Conservation (phyloP, 1,140 invertebrate species). For the Rhizoglyphus robini region DNA sequence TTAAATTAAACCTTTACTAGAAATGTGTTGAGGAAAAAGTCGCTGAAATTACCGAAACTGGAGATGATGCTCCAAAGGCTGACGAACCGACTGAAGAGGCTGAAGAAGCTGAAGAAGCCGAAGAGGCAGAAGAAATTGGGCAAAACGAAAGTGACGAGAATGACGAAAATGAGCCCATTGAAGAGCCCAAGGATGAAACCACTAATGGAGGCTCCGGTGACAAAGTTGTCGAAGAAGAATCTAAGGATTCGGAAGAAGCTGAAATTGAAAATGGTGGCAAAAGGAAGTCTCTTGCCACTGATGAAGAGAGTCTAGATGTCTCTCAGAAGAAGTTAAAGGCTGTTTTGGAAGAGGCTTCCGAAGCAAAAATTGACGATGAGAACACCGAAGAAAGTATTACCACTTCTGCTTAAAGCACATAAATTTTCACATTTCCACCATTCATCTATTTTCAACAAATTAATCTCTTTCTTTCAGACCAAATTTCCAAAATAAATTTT, state of each 20-base stretch:
- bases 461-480: neutral
- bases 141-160: neutral
- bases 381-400: neutral
- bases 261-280: conserved; percentile 1
- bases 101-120: neutral
- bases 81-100: neutral
- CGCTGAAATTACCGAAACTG: neutral
- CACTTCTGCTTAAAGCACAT: neutral
- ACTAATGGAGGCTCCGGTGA: neutral
- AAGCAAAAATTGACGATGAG: neutral
- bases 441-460: neutral
- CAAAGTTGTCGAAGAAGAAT: neutral
- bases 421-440: neutral
- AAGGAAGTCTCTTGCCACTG: neutral
- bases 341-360: neutral
- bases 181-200: neutral
- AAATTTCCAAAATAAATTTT: neutral
- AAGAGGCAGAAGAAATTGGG: too few species aligned
- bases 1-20: neutral
- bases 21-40: neutral
- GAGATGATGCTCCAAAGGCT: neutral
- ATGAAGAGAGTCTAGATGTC: neutral
- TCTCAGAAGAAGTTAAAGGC: conserved; percentile 4
- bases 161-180: neutral
- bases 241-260: neutral